Evolutionary conservation across 2,113 vertebrate genomes (phyloP).

Genomic region (Parus major): DNA sequence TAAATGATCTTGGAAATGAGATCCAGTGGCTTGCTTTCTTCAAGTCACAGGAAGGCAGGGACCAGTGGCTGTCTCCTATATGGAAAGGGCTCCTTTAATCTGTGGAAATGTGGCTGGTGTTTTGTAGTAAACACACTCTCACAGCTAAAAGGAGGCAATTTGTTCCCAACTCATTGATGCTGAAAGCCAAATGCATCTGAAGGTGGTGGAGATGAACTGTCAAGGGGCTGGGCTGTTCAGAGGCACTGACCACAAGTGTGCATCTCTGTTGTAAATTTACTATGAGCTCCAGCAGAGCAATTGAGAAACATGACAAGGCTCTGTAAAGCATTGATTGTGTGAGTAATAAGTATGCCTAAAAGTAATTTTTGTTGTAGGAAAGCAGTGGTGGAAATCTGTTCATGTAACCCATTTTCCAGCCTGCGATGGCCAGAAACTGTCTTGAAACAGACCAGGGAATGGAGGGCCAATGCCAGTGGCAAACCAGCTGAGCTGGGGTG

Average conservation of each 20-base stretch:
- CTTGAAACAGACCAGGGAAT: not conserved
- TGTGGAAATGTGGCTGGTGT: not conserved
- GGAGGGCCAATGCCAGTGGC: not conserved
- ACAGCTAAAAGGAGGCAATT: not conserved
- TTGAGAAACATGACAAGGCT: not conserved
- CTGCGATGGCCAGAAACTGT: not conserved
- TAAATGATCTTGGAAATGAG: not conserved
- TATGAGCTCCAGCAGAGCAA: not conserved
- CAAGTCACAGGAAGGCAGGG: accelerated
- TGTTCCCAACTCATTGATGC: not conserved
- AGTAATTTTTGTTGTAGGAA: not conserved
- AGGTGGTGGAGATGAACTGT: not conserved
- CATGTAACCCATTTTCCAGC: not conserved
- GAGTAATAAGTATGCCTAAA: not conserved
- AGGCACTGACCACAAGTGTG: not conserved
- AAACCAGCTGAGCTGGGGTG: not conserved
- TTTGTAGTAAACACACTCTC: accelerated
- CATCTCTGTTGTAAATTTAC: not conserved
- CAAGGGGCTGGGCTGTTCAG: accelerated
- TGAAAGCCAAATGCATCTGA: not conserved
- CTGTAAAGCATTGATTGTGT: not conserved
- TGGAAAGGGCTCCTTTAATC: not conserved
- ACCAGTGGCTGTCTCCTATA: not conserved
- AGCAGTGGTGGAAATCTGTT: not conserved
- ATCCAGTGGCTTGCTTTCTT: not conserved